Evolutionary conservation across 1,140 invertebrate species (phyloP).

Genomic region (Wasmannia auropunctata): DNA sequence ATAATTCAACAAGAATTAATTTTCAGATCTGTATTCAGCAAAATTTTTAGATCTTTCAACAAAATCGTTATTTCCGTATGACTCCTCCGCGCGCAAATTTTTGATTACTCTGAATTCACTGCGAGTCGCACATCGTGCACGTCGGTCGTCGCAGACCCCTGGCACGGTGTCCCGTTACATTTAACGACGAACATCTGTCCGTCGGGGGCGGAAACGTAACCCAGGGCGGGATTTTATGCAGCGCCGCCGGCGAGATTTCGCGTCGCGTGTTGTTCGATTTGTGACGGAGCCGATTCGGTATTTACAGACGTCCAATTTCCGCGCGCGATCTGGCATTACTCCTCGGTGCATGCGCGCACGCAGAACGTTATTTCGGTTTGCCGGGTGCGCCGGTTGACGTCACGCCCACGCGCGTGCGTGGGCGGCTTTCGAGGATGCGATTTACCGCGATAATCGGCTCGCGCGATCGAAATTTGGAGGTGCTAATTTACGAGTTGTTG

Average conservation of each 20-base stretch:
- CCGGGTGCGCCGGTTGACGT: constrained; percentile 67
- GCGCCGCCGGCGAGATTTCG: neutral
- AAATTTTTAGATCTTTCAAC: too few species aligned
- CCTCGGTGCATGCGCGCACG: neutral
- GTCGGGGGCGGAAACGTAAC: neutral
- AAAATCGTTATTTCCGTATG: too few species aligned
- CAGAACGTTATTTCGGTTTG: constrained; percentile 65
- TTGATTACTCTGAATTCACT: neutral
- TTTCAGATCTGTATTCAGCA: too few species aligned
- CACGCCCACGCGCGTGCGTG: constrained; percentile 43
- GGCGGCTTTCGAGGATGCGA: constrained; percentile 7
- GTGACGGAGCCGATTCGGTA: neutral
- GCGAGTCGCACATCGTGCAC: neutral
- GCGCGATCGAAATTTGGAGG: neutral
- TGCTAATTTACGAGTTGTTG: constrained; percentile 10
- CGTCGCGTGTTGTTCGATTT: neutral
- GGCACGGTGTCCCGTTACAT: neutral
- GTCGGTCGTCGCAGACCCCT: neutral
- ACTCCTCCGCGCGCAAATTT: neutral
- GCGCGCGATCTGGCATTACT: constrained; percentile 1
- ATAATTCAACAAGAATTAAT: too few species aligned
- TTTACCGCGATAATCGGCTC: constrained; percentile 26
- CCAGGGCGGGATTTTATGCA: neutral
- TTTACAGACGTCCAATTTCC: constrained; percentile 27
- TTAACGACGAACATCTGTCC: constrained; percentile 32